Conservation (phyloP, 2,888 invertebrate species). For the Myopa testacea region DNA sequence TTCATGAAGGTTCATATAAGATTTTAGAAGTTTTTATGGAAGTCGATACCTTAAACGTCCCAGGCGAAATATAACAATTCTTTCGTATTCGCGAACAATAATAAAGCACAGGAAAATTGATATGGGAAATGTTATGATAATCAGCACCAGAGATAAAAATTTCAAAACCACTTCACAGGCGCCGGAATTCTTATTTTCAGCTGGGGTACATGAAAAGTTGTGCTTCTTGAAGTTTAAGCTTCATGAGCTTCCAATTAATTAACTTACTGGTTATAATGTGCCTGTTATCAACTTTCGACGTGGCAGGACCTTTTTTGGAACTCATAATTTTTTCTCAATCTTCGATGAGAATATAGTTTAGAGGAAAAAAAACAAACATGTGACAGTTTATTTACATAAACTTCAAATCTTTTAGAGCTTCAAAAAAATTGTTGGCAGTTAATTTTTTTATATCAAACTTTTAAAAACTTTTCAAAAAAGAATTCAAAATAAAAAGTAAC, state of each 20-base stretch:
- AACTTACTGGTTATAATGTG: conserved; percentile 25
- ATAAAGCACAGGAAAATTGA: conserved; percentile 58
- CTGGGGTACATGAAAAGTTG: conserved; percentile 10
- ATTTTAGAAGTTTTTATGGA: not conserved
- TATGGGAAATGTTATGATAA: conserved; percentile 58
- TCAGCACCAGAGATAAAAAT: conserved; percentile 51
- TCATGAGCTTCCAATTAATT: not conserved
- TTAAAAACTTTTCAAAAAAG: too few relatives aligned
- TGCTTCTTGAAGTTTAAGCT: not conserved
- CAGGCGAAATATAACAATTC: conserved; percentile 74
- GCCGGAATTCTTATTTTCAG: conserved; percentile 35
- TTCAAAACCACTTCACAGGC: conserved; percentile 50
- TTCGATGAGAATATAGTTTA: too few relatives aligned
- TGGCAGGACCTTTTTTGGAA: not conserved
- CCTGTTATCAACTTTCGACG: not conserved
- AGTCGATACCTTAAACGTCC: conserved; percentile 64
- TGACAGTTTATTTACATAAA: not conserved
- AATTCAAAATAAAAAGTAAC: too few relatives aligned
- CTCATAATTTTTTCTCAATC: not conserved
- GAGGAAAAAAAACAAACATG: not conserved
- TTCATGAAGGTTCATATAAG: not conserved
- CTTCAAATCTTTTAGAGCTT: too few relatives aligned
- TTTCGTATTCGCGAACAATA: conserved; percentile 72
- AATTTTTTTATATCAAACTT: too few relatives aligned
- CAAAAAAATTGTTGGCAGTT: too few relatives aligned